Evolutionary conservation across 1,140 invertebrate genomes (phyloP).

Genomic region (Episyrphus balteatus): DNA sequence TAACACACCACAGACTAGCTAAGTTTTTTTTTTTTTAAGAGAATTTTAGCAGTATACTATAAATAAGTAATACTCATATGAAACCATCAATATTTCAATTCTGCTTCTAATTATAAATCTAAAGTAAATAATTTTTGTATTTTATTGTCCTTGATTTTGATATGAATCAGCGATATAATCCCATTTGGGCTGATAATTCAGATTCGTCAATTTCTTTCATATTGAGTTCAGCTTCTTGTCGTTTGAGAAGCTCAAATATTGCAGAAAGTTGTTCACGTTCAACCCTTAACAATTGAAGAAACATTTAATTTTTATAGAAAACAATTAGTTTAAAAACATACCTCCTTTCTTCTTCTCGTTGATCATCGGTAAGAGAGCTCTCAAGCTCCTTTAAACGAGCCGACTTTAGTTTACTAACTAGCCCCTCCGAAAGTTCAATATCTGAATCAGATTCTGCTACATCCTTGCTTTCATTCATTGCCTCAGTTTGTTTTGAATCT

Average conservation of each 20-base stretch:
- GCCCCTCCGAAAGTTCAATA: constrained; percentile 11
- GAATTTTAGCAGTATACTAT: too few species aligned
- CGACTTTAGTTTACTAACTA: constrained; percentile 26
- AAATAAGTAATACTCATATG: too few species aligned
- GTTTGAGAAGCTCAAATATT: constrained; percentile 28
- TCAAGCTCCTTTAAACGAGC: constrained; percentile 23
- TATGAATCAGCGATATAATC: constrained; percentile 19
- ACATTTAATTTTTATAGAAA: too few species aligned
- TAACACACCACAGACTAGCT: too few species aligned
- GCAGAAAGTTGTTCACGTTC: constrained; percentile 28
- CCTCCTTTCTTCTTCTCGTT: constrained; percentile 25
- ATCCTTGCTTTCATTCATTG: constrained; percentile 16
- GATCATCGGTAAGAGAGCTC: constrained; percentile 18
- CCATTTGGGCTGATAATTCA: constrained; percentile 27
- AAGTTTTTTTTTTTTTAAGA: too few species aligned
- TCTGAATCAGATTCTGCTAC: not conserved
- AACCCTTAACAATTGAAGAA: constrained; percentile 12
- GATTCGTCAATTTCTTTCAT: constrained; percentile 29
- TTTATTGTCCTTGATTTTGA: too few species aligned
- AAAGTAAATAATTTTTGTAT: too few species aligned
- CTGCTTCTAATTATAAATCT: too few species aligned
- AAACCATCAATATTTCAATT: too few species aligned
- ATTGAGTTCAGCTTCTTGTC: constrained; percentile 28
- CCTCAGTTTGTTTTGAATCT: not conserved
- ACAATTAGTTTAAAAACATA: not conserved